These are phyloP conservation scores for Apamea crenata DNA, from an alignment of 2,888 invertebrate species.

Conservation along the genomic window DNA sequence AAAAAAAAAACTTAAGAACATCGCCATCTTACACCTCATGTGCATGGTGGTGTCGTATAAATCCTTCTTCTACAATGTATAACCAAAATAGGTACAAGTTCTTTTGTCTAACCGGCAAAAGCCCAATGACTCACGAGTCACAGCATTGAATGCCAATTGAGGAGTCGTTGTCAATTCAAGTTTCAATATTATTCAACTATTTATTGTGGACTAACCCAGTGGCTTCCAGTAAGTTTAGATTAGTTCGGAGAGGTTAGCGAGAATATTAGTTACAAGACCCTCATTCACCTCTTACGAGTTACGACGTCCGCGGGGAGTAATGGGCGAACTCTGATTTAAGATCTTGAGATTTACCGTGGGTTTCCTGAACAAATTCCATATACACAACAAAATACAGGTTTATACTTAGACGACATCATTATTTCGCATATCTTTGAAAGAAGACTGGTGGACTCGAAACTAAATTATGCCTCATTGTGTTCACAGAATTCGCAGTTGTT, in stretches of 20 bases:
- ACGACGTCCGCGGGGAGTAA: constrained; percentile 35
- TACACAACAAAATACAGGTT: constrained; percentile 31
- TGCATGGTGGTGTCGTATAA: background rate
- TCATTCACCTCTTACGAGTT: constrained; percentile 37
- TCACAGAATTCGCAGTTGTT: constrained; percentile 34
- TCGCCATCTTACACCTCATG: background rate
- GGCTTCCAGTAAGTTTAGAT: constrained; percentile 33
- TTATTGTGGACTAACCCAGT: constrained; percentile 24
- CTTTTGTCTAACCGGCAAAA: constrained; percentile 15
- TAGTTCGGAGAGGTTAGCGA: constrained; percentile 36
- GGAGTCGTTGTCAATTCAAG: constrained; percentile 25
- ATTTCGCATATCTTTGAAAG: constrained; percentile 1
- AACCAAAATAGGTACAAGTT: background rate
- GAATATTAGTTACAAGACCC: constrained; percentile 46
- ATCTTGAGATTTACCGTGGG: constrained; percentile 44
- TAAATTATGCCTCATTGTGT: background rate
- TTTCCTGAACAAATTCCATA: constrained; percentile 10
- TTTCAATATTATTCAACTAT: constrained; percentile 27
- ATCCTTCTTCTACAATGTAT: background rate
- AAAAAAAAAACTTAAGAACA: constrained; percentile 9
- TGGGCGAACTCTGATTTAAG: constrained; percentile 44
- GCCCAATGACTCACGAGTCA: background rate
- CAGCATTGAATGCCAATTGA: constrained; percentile 10
- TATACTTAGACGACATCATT: constrained; percentile 18
- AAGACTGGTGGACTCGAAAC: background rate